phyloP scores from a whole-genome alignment of 2,888 invertebrate genomes.

The Drosophila anomalipes region DNA sequence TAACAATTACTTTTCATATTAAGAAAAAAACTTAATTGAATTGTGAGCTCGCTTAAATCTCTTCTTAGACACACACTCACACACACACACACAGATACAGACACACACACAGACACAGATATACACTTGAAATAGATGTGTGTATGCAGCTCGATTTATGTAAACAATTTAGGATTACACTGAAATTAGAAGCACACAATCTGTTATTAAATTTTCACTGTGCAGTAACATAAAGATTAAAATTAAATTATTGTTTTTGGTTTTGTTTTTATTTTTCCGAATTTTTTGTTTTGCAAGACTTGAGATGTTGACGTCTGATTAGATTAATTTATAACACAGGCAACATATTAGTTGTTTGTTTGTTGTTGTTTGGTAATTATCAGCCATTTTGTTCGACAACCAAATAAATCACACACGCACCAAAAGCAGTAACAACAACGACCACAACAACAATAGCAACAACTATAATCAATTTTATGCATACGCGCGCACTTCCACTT shows the following conservation, averaged over 20 bases:
- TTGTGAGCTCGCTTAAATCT: constrained; percentile 29
- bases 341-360: constrained; percentile 39
- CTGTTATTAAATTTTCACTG: constrained; percentile 32
- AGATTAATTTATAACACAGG: constrained; percentile 61
- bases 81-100: not conserved
- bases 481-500: constrained; percentile 55
- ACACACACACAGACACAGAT: not conserved
- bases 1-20: constrained; percentile 38
- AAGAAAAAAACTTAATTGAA: constrained; percentile 37
- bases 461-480: constrained; percentile 47
- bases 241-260: constrained; percentile 49
- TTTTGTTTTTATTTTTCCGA: not conserved
- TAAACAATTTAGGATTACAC: constrained; percentile 56
- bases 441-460: constrained; percentile 28
- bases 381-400: constrained; percentile 59
- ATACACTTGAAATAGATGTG: constrained; percentile 19
- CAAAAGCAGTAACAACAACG: constrained; percentile 23
- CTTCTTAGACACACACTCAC: constrained; percentile 17
- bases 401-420: constrained; percentile 64
- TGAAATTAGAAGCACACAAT: constrained; percentile 43
- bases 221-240: constrained; percentile 58
- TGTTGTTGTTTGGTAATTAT: constrained; percentile 54
- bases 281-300: constrained; percentile 41
- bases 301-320: constrained; percentile 61
- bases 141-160: constrained; percentile 16